Base-by-base conservation (phyloP, 1,140 invertebrate species). In the Panagrolaimus sp. region DNA sequence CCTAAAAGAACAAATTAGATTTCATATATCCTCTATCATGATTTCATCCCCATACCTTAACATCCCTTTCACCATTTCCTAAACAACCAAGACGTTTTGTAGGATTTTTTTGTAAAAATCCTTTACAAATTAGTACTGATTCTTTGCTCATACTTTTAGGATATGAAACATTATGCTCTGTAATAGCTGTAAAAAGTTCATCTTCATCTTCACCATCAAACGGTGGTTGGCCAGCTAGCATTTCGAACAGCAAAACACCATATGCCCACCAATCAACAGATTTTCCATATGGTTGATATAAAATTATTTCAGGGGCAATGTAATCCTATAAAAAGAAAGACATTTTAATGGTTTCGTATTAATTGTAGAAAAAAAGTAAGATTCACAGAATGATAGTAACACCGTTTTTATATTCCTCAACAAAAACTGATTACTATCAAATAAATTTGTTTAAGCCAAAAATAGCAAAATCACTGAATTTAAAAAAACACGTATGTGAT, bases 201-300 rank as follows among this genome's bases (percentile, higher is more conserved):
- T 99, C 96, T 81, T 99, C 96, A 86, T 98, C 96, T 85, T 99
- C 96, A 0, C 96, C 96, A 85, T 99, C 96, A 84, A 98, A 98
- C 0, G 95, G 96, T 44, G 96, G 94, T 84, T 87, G 93, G 14
- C 96, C 95, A 2, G 97, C 93, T 14, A 99, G 85, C 96, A 99
- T 98, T 86, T 98, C 96, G 9, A 66, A 66, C 14, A 97, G 84
- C 53, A 98, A 85, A n/a, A 98, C 95, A 7, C 96, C 96, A 84
- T 93, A 98, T 11, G 96, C 94, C 96, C 96, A 99, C 95, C 95
- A 99, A 84, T 99, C 96, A 0, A 99, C 96, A 5, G 93, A 96
- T 84, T 96, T 96, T 16, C 93, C 93, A 84, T 98, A 98, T 0
- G 95, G 94, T 86, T 98, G 92, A 84, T 96, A 96, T 16, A 93